Evolutionary conservation across 2,113 vertebrate genomes (phyloP).

Genomic region (Anolis sagrei): DNA sequence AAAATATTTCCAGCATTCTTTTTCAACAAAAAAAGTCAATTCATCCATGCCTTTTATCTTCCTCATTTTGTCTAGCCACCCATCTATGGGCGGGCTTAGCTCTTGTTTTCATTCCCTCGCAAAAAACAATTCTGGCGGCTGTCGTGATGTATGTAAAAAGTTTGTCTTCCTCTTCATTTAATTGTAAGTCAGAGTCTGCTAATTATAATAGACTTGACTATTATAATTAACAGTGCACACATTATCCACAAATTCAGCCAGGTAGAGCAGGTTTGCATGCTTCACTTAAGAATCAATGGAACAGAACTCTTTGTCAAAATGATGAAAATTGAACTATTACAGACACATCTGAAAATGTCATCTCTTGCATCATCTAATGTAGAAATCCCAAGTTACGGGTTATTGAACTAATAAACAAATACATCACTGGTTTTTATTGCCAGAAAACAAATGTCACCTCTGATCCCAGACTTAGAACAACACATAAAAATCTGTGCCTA

Average conservation of each 20-base stretch:
- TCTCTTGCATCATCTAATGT: not conserved
- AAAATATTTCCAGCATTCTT: no score
- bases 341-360: conserved; percentile 9
- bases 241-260: not conserved
- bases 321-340: conserved; percentile 4
- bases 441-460: not conserved
- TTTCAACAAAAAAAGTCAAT: no score
- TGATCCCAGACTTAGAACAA: conserved; percentile 9
- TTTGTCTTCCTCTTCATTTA: no score
- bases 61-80: no score
- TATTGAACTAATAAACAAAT: conserved; percentile 15
- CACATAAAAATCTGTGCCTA: not conserved
- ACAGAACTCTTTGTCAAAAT: conserved; percentile 13
- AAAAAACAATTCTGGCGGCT: no score
- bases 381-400: not conserved
- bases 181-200: no score
- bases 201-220: not conserved
- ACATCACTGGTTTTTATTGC: conserved; percentile 1
- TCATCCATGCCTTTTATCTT: no score
- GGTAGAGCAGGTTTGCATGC: conserved; percentile 1
- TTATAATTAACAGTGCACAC: not conserved
- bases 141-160: no score
- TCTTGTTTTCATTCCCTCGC: no score
- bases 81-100: no score
- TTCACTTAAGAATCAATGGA: conserved; percentile 21